Base-by-base conservation (phyloP, 2,113 vertebrate genomes). In the Heterotis niloticus region DNA sequence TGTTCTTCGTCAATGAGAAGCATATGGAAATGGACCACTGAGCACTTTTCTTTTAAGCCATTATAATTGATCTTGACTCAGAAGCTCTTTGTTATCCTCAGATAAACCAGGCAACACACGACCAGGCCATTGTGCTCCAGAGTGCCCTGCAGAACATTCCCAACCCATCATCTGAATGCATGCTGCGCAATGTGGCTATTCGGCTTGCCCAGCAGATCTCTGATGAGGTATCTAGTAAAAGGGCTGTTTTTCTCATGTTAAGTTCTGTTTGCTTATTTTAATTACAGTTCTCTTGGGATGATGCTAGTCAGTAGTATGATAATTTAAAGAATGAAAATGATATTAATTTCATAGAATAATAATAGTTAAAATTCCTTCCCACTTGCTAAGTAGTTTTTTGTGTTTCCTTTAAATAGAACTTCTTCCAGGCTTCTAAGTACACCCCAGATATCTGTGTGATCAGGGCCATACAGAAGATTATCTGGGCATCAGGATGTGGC, bases 361-460 rank as follows among this genome's bases (percentile, higher is more conserved):
- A 17, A 62, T 62, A 62, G n/a, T n/a, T n/a, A 44, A 44, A 44
- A 14, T n/a, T 28, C n/a, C 17, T 66, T 66, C 59, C 10, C 12
- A 10, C 23, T 64, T 85, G 83, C 74, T 52, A 75, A 71, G 78
- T 18, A 34, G 67, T 71, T n/a, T 68, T 71, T 68, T 34, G 12
- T 57, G 16, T 75, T 75, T 80, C 34, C 78, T 64, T 57, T 82
- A 81, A 84, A 57, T 84, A 91, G 88, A 84, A 88, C 87, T 91
- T 90, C 81, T 94, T 94, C 79, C 90, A 99, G 93, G 96, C 96
- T 79, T 98, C 96, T 62, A 98, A 98, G 86, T 99, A 96, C 77
- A 98, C 99, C 94, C 98, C 98, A 87, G 98, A 99, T 88, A 98
- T 99, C 80, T 97, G 96, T 89, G 97, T 99, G 83, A 98, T 99